Conservation (phyloP, 2,888 invertebrate species). For the Drosophila subquinaria region DNA sequence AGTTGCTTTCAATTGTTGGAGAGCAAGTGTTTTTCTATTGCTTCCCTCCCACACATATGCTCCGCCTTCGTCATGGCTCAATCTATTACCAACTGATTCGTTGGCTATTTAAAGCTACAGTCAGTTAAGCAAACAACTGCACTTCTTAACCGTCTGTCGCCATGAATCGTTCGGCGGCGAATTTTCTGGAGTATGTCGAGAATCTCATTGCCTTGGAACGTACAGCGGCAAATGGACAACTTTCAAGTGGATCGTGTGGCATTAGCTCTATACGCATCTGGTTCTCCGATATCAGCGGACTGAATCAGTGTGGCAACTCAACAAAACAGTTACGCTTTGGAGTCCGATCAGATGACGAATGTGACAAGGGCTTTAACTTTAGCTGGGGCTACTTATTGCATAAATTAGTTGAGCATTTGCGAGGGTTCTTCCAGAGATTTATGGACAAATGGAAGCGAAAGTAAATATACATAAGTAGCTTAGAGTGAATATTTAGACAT, state of each 20-base stretch:
- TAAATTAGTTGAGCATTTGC: constrained; percentile 16
- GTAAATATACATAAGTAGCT: background rate
- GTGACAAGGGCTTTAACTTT: background rate
- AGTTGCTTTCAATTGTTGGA: constrained; percentile 9
- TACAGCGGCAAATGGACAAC: background rate
- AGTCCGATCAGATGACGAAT: background rate
- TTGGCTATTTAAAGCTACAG: constrained; percentile 33
- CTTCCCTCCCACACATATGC: background rate
- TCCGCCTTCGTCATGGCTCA: background rate
- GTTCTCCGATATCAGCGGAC: constrained; percentile 29
- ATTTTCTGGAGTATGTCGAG: constrained; percentile 61
- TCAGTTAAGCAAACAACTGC: constrained; percentile 13
- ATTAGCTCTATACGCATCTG: constrained; percentile 50
- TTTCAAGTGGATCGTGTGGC: constrained; percentile 17
- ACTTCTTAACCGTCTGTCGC: constrained; percentile 30
- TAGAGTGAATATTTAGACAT: no score
- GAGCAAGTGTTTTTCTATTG: constrained; percentile 40
- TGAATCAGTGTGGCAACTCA: background rate
- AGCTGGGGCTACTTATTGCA: constrained; percentile 16
- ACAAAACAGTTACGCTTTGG: background rate
- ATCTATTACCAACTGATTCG: constrained; percentile 5
- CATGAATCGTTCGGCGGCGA: constrained; percentile 64
- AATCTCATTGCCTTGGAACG: constrained; percentile 45
- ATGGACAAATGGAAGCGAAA: background rate
- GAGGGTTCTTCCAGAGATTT: constrained; percentile 2